Conservation (phyloP, 2,888 invertebrate genomes). For the Rugalucina vietnamica region DNA sequence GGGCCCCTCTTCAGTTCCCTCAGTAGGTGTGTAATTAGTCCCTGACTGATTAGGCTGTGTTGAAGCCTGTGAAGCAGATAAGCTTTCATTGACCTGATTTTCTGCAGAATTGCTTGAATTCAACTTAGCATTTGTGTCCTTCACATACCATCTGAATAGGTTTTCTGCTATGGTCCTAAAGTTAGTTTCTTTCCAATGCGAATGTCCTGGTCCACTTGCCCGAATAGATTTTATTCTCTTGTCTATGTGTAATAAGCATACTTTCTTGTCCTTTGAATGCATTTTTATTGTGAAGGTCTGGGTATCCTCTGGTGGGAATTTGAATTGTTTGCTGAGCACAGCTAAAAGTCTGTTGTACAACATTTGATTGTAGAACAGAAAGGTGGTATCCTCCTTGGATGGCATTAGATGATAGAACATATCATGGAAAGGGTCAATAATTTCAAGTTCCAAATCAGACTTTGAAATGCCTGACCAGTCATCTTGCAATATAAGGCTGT, state of each 20-base stretch:
- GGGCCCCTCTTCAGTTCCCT: neutral
- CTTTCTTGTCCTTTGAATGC: neutral
- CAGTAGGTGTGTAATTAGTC: neutral
- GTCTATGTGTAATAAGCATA: neutral
- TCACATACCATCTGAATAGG: neutral
- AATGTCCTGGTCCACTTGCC: constrained; percentile 2
- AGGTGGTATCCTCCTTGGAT: neutral
- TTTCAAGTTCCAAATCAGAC: neutral
- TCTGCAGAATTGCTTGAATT: neutral
- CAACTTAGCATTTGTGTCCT: neutral
- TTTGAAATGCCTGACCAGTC: neutral
- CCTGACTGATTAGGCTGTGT: constrained; percentile 1
- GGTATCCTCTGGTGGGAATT: neutral
- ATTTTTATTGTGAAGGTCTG: neutral
- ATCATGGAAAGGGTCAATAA: neutral
- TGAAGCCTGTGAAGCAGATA: neutral
- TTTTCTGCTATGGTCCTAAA: neutral
- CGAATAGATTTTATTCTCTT: neutral
- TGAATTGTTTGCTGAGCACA: neutral
- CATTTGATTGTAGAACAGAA: neutral
- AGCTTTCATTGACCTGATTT: neutral
- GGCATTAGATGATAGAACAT: constrained; percentile 1
- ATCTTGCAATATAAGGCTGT: neutral
- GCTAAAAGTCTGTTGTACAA: neutral
- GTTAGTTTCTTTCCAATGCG: neutral